phyloP scores from a whole-genome alignment of 2,113 vertebrate genomes.

The Passer domesticus region DNA sequence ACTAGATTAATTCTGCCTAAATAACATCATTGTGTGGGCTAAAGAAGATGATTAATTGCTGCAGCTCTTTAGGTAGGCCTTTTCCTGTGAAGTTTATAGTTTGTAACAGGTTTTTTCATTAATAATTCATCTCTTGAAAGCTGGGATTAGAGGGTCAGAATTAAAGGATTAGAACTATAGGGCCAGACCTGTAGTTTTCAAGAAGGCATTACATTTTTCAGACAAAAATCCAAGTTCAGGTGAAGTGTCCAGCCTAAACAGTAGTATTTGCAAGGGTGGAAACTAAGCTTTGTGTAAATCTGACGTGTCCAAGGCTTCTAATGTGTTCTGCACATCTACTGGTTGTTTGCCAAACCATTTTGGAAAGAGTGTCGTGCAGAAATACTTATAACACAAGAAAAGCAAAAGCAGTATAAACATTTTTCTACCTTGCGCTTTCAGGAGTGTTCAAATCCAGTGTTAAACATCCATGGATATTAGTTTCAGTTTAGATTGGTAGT shows the following conservation, averaged over 20 bases:
- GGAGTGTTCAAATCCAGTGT: neutral
- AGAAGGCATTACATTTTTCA: neutral
- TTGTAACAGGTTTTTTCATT: neutral
- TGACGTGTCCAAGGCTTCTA: neutral
- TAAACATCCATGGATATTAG: neutral
- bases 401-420: neutral
- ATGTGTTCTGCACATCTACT: neutral
- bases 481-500: neutral
- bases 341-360: neutral
- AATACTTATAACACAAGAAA: neutral
- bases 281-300: neutral
- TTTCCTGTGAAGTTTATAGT: neutral
- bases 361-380: neutral
- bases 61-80: neutral
- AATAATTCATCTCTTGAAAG: neutral
- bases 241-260: neutral
- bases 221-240: neutral
- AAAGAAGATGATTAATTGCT: neutral
- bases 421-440: neutral
- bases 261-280: neutral
- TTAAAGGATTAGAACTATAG: neutral
- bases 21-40: neutral
- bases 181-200: neutral
- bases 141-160: neutral
- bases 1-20: neutral